Evolutionary conservation across 2,797 vertebrate species (phyloP).

Genomic region (Pangasius sanitwongsei): DNA sequence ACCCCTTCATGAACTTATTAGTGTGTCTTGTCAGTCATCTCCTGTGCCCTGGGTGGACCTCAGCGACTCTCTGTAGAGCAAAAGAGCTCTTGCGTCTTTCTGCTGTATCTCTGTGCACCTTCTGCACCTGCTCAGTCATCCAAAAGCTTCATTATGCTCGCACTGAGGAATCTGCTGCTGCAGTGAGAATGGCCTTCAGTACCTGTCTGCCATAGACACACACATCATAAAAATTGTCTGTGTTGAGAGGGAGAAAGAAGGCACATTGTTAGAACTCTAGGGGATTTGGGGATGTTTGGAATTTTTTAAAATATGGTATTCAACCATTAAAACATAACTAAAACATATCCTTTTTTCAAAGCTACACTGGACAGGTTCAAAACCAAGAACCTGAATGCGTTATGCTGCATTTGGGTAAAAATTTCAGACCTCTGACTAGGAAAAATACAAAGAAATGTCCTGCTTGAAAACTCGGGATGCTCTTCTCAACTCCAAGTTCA

Average conservation of each 20-base stretch:
- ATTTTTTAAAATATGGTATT: background rate
- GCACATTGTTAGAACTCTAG: background rate
- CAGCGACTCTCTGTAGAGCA: background rate
- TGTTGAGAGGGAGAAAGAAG: background rate
- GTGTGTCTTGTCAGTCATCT: background rate
- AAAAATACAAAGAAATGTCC: background rate
- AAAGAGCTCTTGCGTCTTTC: slow-evolving; percentile 2
- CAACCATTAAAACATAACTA: background rate
- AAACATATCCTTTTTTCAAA: background rate
- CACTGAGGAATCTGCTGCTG: background rate
- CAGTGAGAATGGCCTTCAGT: background rate
- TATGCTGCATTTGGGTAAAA: background rate
- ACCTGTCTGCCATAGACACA: background rate
- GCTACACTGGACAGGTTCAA: background rate
- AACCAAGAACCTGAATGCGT: background rate
- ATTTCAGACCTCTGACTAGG: background rate
- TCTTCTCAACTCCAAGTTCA: background rate
- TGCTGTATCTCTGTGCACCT: background rate
- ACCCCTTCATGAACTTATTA: background rate
- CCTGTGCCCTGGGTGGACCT: background rate
- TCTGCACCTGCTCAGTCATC: background rate
- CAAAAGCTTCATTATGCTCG: slow-evolving; percentile 1
- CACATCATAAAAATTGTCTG: background rate
- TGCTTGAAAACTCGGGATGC: background rate
- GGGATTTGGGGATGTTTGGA: background rate